Base-by-base conservation (phyloP, 2,888 invertebrate species). In the Bhutanitis thaidina region DNA sequence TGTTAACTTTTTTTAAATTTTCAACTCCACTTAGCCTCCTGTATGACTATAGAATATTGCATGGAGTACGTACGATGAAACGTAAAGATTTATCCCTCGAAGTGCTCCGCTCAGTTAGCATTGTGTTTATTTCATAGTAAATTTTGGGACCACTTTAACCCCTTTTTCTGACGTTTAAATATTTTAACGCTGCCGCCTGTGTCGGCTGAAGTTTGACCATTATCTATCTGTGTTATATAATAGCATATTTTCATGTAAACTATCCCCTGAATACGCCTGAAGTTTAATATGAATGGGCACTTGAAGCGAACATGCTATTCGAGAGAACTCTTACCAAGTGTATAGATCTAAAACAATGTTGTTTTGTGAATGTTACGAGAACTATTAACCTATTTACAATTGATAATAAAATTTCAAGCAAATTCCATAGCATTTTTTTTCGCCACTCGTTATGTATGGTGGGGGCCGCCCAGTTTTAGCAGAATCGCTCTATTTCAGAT, bases 401-500 rank as follows among this genome's bases (percentile, higher is more conserved):
- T 61, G 79, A 54, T 59, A 63, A 84, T 85, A 84, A 85, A 85
- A 73, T 77, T 82, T 84, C 67, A 83, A 83, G 82, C 85, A 83
- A 81, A 84, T 74, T 75, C 77, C 78, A 71, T 80, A 82, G 83
- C 72, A 80, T 86, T 87, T 84, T 83, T 65, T 76, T 83, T 86
- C 69, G 77, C 68, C 75, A 74, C 67, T 72, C 69, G 73, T 73
- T 70, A 62, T 63, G 72, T 71, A 74, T 83, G 77, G 76, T 82
- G 85, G 84, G 79, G 84, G 78, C 77, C 80, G 80, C 77, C 79
- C 69, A 71, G 77, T 77, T 74, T 80, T 77, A 81, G 81, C 70
- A 71, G 72, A 74, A 74, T 73, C 81, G 77, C 81, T 88, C 86
- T 87, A 83, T 89, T 88, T 85, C 88, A 88, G 89, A 89, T 88